Conservation (phyloP, 2,888 invertebrate species). For the Trichopoda pennipes region DNA sequence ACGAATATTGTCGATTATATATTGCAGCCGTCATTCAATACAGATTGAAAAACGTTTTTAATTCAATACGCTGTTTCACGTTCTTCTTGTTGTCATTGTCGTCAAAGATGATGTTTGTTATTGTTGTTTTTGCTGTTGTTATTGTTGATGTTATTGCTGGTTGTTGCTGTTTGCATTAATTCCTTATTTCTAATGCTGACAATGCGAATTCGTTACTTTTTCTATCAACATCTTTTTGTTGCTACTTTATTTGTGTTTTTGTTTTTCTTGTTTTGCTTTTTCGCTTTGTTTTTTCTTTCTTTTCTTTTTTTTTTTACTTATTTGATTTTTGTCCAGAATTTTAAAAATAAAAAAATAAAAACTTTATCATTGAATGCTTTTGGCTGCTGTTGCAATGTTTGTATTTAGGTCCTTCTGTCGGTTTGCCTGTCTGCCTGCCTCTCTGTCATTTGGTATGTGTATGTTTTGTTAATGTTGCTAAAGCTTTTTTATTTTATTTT, state of each 20-base stretch:
- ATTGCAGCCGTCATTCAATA: conserved; percentile 47
- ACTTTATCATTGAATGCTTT: conserved; percentile 43
- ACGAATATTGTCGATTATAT: conserved; percentile 3
- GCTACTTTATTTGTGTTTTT: conserved; percentile 37
- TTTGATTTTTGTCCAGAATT: conserved; percentile 7
- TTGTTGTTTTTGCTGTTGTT: conserved; percentile 15
- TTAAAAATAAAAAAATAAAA: conserved; percentile 50
- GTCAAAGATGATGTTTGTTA: conserved; percentile 35
- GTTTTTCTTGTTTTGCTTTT: neutral
- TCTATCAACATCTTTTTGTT: conserved; percentile 67
- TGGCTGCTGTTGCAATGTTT: conserved; percentile 29
- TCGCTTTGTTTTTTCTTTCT: conserved; percentile 1
- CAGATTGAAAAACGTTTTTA: conserved; percentile 38
- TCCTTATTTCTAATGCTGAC: conserved; percentile 73
- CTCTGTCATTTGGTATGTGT: conserved; percentile 13
- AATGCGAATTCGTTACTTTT: conserved; percentile 76
- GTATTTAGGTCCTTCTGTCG: conserved; percentile 13
- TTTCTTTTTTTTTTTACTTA: neutral
- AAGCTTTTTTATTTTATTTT: conserved; percentile 27
- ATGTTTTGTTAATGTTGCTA: conserved; percentile 20
- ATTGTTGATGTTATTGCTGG: conserved; percentile 26
- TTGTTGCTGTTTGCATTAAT: conserved; percentile 43
- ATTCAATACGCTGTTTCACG: conserved; percentile 54
- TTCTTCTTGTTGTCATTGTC: conserved; percentile 59
- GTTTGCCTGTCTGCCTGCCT: neutral